A percentile compares a stretch with the other conserved stretches of the same genome.
These are phyloP conservation scores for Eulemur macaco DNA, from an alignment of 2,113 vertebrate species.

Conservation along the genomic window DNA sequence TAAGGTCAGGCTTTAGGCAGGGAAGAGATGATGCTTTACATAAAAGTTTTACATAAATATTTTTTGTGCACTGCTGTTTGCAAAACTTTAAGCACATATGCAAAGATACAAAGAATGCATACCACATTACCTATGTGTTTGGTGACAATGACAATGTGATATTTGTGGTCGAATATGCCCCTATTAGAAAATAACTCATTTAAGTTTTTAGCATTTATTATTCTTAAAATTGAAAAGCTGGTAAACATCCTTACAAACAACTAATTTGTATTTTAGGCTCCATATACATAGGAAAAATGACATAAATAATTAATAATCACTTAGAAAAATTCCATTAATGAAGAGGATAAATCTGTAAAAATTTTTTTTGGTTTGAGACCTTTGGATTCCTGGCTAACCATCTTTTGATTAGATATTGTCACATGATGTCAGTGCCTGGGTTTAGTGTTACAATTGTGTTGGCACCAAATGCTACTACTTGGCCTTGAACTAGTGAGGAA, in stretches of 20 bases:
- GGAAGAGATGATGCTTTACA: background rate
- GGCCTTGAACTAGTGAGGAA: background rate
- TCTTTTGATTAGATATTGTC: background rate
- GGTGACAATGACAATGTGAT: background rate
- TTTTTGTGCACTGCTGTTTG: background rate
- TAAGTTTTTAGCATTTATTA: background rate
- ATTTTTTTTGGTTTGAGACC: background rate
- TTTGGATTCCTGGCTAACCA: background rate
- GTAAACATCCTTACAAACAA: background rate
- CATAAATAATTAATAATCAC: background rate
- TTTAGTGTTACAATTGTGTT: background rate
- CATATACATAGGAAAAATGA: background rate
- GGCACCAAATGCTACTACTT: background rate
- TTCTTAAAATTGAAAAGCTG: background rate
- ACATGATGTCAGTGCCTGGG: background rate
- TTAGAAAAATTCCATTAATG: background rate
- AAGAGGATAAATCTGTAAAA: background rate
- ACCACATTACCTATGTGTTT: background rate
- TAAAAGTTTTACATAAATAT: background rate
- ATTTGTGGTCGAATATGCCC: background rate
- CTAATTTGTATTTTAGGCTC: background rate
- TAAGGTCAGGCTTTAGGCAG: background rate
- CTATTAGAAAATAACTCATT: background rate
- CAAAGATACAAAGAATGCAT: background rate
- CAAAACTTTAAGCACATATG: background rate